Percentiles rank a stretch among this genome's conserved stretches.
These are phyloP conservation scores for Trachelus troglodyta DNA, from an alignment of 2,888 invertebrate species.

Conservation along the genomic window DNA sequence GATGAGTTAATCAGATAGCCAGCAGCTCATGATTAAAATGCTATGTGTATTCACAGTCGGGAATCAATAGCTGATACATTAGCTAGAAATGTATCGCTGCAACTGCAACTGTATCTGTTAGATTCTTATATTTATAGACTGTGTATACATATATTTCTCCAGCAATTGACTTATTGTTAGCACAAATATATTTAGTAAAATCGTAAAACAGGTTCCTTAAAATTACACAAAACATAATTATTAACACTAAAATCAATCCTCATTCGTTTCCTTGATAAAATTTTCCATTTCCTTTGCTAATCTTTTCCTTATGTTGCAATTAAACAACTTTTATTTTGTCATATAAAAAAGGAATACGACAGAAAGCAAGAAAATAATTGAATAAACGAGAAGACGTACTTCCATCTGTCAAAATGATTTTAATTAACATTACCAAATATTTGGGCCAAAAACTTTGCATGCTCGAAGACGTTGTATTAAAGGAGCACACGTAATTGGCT, in stretches of 20 bases:
- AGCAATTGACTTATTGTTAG: neutral
- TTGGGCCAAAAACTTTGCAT: no score
- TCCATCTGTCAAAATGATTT: neutral
- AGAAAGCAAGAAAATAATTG: neutral
- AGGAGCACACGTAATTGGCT: no score
- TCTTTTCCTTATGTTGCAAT: neutral
- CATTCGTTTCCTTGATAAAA: neutral
- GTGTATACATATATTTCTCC: neutral
- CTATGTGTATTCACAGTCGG: no score
- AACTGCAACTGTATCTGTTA: no score
- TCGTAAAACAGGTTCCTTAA: neutral
- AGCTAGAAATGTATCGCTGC: no score
- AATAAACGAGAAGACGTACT: neutral
- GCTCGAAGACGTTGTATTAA: no score
- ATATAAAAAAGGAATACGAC: neutral
- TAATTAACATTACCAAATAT: neutral
- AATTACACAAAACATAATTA: neutral
- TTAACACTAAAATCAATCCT: neutral
- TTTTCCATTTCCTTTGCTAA: neutral
- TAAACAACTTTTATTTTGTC: neutral
- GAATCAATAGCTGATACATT: no score
- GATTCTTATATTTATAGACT: neutral
- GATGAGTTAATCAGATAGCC: no score
- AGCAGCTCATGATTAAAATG: no score
- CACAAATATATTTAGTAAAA: neutral